A percentile compares a stretch with the other conserved stretches of the same genome.
Evolutionary conservation across 2,888 invertebrate species (phyloP).

Genomic region (Melipona beecheii): DNA sequence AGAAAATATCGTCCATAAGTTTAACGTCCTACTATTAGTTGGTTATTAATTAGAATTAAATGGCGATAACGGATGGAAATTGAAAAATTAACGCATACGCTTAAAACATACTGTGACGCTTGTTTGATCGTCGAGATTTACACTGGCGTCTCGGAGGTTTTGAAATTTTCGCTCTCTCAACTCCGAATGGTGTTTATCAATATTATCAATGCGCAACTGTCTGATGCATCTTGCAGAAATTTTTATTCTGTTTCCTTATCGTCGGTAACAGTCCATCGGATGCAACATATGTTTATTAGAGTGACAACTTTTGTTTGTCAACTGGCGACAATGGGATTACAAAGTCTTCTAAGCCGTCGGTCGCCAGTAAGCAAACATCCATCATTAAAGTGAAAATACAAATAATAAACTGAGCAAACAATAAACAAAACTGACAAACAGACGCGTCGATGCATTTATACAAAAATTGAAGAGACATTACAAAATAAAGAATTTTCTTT

Average conservation of each 20-base stretch:
- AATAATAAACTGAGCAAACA: conserved; percentile 75
- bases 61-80: conserved; percentile 19
- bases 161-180: conserved; percentile 34
- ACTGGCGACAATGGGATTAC: conserved; percentile 71
- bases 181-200: conserved; percentile 26
- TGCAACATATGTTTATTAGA: conserved; percentile 62
- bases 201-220: conserved; percentile 27
- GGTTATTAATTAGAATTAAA: conserved; percentile 20
- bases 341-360: conserved; percentile 66
- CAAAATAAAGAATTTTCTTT: neutral
- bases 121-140: conserved; percentile 5
- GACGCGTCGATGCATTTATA: neutral
- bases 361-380: conserved; percentile 68
- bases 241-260: conserved; percentile 55
- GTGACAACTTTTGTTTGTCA: conserved; percentile 69
- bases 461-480: neutral
- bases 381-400: conserved; percentile 75
- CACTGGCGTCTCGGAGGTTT: conserved; percentile 27
- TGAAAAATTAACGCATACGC: neutral
- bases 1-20: conserved; percentile 8
- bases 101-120: neutral
- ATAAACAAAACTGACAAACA: conserved; percentile 28
- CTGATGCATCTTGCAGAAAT: conserved; percentile 47
- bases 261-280: conserved; percentile 52
- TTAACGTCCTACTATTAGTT: conserved; percentile 18